Conservation (phyloP, 2,113 vertebrate species). For the Apaloderma vittatum region DNA sequence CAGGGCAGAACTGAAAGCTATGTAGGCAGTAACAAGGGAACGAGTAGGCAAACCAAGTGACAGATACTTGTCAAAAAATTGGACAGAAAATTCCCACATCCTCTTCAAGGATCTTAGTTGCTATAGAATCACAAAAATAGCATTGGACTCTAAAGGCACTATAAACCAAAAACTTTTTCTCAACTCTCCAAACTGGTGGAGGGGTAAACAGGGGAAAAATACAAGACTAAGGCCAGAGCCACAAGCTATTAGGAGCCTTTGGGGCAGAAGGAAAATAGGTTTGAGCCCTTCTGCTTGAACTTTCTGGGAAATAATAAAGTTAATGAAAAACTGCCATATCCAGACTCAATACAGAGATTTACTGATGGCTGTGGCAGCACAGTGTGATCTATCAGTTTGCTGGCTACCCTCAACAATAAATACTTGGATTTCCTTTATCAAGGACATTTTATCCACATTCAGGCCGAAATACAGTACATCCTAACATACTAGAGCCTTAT, state of each 20-base stretch:
- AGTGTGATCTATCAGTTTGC: not conserved
- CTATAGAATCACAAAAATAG: conserved; percentile 22
- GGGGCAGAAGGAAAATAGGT: not conserved
- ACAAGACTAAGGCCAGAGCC: not conserved
- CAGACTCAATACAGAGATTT: conserved; percentile 1
- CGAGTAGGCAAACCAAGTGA: conserved; percentile 55
- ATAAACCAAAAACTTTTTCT: not conserved
- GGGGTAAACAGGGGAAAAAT: not conserved
- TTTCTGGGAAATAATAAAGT: conserved; percentile 33
- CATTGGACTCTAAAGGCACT: not conserved
- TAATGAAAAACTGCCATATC: conserved; percentile 22
- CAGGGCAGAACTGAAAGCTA: conserved; percentile 23
- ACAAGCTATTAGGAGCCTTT: not conserved
- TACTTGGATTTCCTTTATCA: not conserved
- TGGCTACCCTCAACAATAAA: not conserved
- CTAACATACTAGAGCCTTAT: not conserved
- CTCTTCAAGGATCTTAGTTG: conserved; percentile 11
- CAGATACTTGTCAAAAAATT: conserved; percentile 42
- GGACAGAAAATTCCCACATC: conserved; percentile 24
- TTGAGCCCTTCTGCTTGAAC: not conserved
- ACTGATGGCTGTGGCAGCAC: not conserved
- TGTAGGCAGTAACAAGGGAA: conserved; percentile 13
- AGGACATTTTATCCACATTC: not conserved
- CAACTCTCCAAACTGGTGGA: not conserved
- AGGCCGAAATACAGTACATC: not conserved